A percentile compares a stretch with the other conserved stretches of the same genome.
Conservation (phyloP, 2,888 invertebrate genomes). For the Drosophila parthenogenetica region DNA sequence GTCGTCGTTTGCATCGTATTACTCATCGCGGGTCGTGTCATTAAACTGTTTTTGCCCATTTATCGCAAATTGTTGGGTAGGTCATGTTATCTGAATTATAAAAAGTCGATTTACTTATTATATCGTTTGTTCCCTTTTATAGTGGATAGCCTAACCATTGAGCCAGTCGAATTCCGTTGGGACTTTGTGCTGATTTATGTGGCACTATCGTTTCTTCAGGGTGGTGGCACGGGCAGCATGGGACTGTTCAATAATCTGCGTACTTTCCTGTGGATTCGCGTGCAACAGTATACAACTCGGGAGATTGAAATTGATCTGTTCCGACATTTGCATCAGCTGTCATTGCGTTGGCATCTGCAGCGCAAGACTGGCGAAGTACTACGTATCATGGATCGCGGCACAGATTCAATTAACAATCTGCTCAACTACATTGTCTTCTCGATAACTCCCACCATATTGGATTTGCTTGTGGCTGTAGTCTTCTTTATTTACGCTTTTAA, state of each 20-base stretch:
- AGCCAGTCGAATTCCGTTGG: constrained; percentile 91
- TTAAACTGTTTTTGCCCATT: constrained; percentile 96
- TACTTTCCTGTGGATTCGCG: constrained; percentile 96
- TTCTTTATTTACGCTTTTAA: constrained; percentile 96
- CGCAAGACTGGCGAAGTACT: constrained; percentile 99
- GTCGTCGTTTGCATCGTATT: constrained; percentile 93
- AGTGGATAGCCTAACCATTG: constrained; percentile 92
- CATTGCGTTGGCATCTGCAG: constrained; percentile 96
- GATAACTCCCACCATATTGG: constrained; percentile 96
- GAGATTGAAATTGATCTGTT: constrained; percentile 95
- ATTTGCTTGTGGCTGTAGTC: constrained; percentile 95
- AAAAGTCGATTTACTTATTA: constrained; percentile 10
- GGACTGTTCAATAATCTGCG: constrained; percentile 96
- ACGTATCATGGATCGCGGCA: constrained; percentile 98
- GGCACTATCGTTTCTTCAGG: constrained; percentile 96
- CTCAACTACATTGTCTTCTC: constrained; percentile 96
- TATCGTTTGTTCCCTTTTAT: constrained; percentile 42
- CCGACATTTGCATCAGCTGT: constrained; percentile 94
- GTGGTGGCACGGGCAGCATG: constrained; percentile 96
- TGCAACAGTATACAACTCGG: constrained; percentile 97
- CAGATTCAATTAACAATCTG: constrained; percentile 97
- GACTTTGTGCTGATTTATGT: constrained; percentile 95
- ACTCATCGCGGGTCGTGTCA: constrained; percentile 91
- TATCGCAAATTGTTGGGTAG: constrained; percentile 96
- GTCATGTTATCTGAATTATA: constrained; percentile 62